Evolutionary conservation across 2,797 vertebrate species (phyloP), one percentile per base, ranked within the genome.

Genomic region (Trematomus bernacchii): DNA sequence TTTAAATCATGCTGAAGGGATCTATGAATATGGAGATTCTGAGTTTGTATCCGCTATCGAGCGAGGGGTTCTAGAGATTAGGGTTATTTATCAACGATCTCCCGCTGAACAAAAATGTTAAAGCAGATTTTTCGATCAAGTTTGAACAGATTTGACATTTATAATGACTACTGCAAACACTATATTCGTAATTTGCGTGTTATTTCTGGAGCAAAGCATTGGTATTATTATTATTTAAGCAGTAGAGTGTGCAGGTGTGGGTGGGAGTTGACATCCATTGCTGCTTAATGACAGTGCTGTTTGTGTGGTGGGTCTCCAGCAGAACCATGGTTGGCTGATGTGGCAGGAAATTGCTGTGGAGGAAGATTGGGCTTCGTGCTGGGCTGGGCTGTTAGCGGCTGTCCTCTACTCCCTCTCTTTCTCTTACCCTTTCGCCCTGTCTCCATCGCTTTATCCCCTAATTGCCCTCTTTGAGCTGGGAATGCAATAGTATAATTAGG

Each of bases 401-500:
- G 83, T 89, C 84, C 74, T 83, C 78, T 63, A 37, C 64, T 76
- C 59, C 72, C 74, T 68, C 46, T 72, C 57, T 61, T 75, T 77
- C 54, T 68, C 73, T 83, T 74, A 82, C 81, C 83, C 84, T 85
- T 82, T 89, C 77, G 73, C 89, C 83, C 88, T 79, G 52, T 82
- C 87, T 88, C 78, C 69, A 80, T 80, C 6, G 37, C 77, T 88
- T 79, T 80, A 81, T 83, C 85, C 89, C 86, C 84, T 94, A 94
- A 94, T 94, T 93, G 90, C 90, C 85, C 89, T 91, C 88, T 91
- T 91, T 91, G 86, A 92, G 88, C 77, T 71, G 81, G 86, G 87
- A 90, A 92, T 91, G 86, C 88, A 94, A 92, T 91, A 90, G 90
- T 93, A 82, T 94, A 94, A 95, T 95, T 94, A 94, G 89, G 86